phyloP scores from a whole-genome alignment of 1,140 invertebrate genomes.

The Drosophila chauvacae region DNA sequence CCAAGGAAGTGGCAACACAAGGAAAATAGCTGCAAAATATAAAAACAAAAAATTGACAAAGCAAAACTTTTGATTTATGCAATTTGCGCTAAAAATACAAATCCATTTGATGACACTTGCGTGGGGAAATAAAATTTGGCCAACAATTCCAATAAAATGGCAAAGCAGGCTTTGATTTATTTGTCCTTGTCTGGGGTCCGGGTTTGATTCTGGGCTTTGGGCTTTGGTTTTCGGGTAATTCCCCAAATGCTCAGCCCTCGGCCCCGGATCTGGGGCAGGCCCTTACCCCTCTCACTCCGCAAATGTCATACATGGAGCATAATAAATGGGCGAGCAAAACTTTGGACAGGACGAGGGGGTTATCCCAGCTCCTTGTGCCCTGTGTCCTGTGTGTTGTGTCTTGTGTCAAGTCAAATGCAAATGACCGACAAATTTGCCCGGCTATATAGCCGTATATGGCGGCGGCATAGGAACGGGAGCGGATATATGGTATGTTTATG shows the following conservation, averaged over 20 bases:
- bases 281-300: slow-evolving; percentile 6
- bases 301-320: slow-evolving; percentile 65
- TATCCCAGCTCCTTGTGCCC: slow-evolving; percentile 10
- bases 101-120: slow-evolving; percentile 77
- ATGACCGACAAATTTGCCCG: slow-evolving; percentile 66
- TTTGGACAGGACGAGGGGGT: slow-evolving; percentile 41
- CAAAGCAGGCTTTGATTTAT: slow-evolving; percentile 65
- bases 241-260: slow-evolving; percentile 55
- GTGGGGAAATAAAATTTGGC: slow-evolving; percentile 65
- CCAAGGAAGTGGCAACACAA: slow-evolving; percentile 35
- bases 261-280: slow-evolving; percentile 16
- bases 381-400: slow-evolving; percentile 39
- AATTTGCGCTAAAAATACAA: slow-evolving; percentile 80
- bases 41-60: slow-evolving; percentile 38
- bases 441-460: slow-evolving; percentile 22
- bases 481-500: slow-evolving; percentile 26
- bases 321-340: slow-evolving; percentile 71
- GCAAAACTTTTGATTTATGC: slow-evolving; percentile 80
- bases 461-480: slow-evolving; percentile 34
- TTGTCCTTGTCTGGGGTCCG: slow-evolving; percentile 28
- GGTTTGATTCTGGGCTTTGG: slow-evolving; percentile 24
- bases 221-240: slow-evolving; percentile 45
- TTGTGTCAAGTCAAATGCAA: slow-evolving; percentile 62
- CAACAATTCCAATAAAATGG: slow-evolving; percentile 80
- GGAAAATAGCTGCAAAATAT: slow-evolving; percentile 12